Conservation (phyloP, 1,140 invertebrate genomes). For the Eupristina koningsbergeri region DNA sequence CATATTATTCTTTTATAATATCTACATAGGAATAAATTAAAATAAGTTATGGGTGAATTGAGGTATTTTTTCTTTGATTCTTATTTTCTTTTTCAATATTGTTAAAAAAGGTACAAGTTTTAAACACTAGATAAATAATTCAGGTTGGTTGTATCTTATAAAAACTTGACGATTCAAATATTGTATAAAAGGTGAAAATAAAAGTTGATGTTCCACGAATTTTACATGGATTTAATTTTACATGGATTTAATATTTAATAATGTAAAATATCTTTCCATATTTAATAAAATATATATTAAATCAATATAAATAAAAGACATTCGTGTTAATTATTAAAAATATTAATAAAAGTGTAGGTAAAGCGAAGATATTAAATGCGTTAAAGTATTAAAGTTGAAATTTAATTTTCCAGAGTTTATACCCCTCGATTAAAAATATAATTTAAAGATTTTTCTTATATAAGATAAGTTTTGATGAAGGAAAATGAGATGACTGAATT, state of each 20-base stretch:
- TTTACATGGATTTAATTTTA: neutral
- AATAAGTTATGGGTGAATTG: neutral
- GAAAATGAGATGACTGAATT: conserved; percentile 23
- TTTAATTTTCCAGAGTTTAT: neutral
- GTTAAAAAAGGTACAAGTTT: neutral
- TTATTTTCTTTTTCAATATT: neutral
- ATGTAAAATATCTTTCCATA: neutral
- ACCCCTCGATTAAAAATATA: neutral
- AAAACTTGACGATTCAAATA: neutral
- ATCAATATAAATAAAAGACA: neutral
- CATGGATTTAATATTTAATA: neutral
- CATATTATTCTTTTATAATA: neutral
- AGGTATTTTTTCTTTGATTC: neutral
- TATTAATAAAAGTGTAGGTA: neutral
- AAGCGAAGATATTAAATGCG: neutral
- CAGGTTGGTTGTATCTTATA: neutral
- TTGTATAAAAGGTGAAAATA: neutral
- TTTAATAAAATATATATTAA: neutral
- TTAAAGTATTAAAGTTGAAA: conserved; percentile 1
- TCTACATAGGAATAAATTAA: neutral
- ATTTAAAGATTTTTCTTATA: neutral
- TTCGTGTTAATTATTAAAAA: neutral
- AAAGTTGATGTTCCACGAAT: no score
- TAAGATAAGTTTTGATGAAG: conserved; percentile 23
- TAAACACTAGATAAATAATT: neutral